A percentile compares a stretch with the other conserved stretches of the same genome.
These are phyloP conservation scores for Pseudobourletiella spinata DNA, from an alignment of 1,140 invertebrate genomes.

Conservation along the genomic window DNA sequence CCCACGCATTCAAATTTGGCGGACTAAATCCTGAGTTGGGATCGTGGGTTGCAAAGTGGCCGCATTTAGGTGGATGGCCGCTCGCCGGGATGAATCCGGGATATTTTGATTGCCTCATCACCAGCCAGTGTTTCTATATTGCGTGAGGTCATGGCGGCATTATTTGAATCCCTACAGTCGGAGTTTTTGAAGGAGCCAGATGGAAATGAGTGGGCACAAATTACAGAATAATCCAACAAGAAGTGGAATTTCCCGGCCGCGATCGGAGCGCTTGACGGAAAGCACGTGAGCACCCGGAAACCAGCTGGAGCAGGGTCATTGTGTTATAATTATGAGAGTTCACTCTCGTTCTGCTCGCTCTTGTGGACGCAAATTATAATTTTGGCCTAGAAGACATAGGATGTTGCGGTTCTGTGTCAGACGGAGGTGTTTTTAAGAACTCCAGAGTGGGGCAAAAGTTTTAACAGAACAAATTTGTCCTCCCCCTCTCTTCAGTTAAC, in stretches of 20 bases:
- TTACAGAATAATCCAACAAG: constrained; percentile 36
- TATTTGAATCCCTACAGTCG: neutral
- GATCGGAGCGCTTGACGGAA: constrained; percentile 2
- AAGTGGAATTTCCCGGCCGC: neutral
- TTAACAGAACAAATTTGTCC: constrained; percentile 13
- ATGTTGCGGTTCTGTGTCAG: constrained; percentile 17
- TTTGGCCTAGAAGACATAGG: constrained; percentile 38
- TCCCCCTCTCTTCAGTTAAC: neutral
- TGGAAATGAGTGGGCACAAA: constrained; percentile 35
- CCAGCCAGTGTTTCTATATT: neutral
- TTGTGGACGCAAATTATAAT: constrained; percentile 37
- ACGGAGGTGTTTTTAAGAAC: constrained; percentile 13
- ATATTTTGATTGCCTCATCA: too few relatives aligned
- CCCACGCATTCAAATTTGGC: too few relatives aligned
- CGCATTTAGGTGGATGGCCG: too few relatives aligned
- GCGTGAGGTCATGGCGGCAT: neutral
- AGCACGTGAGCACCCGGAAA: neutral
- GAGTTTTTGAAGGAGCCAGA: neutral
- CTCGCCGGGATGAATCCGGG: too few relatives aligned
- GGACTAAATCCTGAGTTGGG: too few relatives aligned
- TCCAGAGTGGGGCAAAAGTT: constrained; percentile 12
- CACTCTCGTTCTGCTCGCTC: constrained; percentile 37
- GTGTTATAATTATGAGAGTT: constrained; percentile 44
- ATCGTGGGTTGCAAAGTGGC: too few relatives aligned
- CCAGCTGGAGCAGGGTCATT: constrained; percentile 36